Evolutionary conservation across 2,113 vertebrate genomes (phyloP).

Genomic region (Lepisosteus oculatus): DNA sequence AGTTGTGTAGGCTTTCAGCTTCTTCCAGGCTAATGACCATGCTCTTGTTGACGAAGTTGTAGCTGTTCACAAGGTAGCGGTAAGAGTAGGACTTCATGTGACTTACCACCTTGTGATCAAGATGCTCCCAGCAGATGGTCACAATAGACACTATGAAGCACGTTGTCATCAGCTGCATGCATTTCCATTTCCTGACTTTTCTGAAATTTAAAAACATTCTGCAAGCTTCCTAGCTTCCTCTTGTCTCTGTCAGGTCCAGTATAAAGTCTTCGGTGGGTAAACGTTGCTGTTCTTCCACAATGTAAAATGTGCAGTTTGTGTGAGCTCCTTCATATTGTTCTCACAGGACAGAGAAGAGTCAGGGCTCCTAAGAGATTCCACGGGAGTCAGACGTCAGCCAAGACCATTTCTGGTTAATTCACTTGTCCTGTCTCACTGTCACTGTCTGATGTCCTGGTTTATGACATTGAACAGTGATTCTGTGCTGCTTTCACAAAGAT

Average conservation of each 20-base stretch:
- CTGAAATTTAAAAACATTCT: constrained; percentile 80
- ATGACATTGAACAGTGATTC: too few species aligned
- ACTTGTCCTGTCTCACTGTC: too few species aligned
- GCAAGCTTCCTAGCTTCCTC: constrained; percentile 34
- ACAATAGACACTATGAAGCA: constrained; percentile 73
- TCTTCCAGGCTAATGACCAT: constrained; percentile 62
- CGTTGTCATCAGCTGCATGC: constrained; percentile 71
- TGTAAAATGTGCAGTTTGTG: constrained; percentile 24
- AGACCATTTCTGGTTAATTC: too few species aligned
- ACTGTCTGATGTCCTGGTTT: too few species aligned
- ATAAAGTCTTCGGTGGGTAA: constrained; percentile 8
- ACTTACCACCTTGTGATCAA: constrained; percentile 74
- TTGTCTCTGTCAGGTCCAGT: constrained; percentile 37
- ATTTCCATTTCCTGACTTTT: constrained; percentile 74
- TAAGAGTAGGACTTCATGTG: constrained; percentile 84
- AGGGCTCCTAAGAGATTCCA: not conserved
- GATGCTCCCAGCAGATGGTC: constrained; percentile 74
- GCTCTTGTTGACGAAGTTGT: constrained; percentile 78
- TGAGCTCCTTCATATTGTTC: constrained; percentile 27
- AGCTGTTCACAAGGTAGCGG: constrained; percentile 86
- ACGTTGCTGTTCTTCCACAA: constrained; percentile 25
- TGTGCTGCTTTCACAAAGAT: too few species aligned
- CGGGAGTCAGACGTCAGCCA: not conserved
- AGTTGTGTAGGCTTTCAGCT: constrained; percentile 44
- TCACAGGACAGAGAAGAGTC: not conserved